Evolutionary conservation across 1,140 invertebrate genomes (phyloP), one percentile per base, ranked within the genome.

Genomic region (Atta texana): DNA sequence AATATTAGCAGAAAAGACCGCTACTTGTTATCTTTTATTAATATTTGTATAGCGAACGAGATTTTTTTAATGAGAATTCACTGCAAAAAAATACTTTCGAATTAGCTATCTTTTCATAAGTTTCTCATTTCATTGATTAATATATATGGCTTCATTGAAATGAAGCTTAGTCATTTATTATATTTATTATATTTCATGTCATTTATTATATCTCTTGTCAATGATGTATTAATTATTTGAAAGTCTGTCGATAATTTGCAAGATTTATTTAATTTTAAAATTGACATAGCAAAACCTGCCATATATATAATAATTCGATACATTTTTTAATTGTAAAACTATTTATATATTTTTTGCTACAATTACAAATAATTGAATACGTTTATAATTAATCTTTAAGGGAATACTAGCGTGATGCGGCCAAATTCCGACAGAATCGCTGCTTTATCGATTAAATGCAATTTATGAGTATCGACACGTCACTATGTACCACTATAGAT

Each of bases 1-100:
- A 34, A 61, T 39, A 61, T 57, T 18, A 55, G 12, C 51, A 21
- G 12, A 31, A 55, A 39, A 74, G 18, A 18, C 31, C 7, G 24
- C 3, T 7, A 2, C n/a, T 76, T 59, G 14, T 77, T 76, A 44
- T 28, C 39, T 49, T 68, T 49, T 68, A 49, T 68, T 76, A 44
- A 6, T 49, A 77, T 63, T 24, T 31, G 44, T 3, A 10, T 31
- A 77, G 24, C 0, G 3, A 49, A 31, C 8, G 57, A 63, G 21
- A 49, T 63, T 63, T 24, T 24, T 49, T 63, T 28, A 28, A 63
- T 5, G 75, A 49, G 21, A 77, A 77, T 63, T 34, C 4, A 59
- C 16, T 14, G 74, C 39, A 10, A 4, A 49, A 63, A 63, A 77
- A 49, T 49, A 1, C 34, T 77, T 31, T 44, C 21, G 10, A 44